Evolutionary conservation across 1,140 invertebrate species (phyloP), one percentile per base, ranked within the genome.

Genomic region (Anagrus nilaparvatae): DNA sequence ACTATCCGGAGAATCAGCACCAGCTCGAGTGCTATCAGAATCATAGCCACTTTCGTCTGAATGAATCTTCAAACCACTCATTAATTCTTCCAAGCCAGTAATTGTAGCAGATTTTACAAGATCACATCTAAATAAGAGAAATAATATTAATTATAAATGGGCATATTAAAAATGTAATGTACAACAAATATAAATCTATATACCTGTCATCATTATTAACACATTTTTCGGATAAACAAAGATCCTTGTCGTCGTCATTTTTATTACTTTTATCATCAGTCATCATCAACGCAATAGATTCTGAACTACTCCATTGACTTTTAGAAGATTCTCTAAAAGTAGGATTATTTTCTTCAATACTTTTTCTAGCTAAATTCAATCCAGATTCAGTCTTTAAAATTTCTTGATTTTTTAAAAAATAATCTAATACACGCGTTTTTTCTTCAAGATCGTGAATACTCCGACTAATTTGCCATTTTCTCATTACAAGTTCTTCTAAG

Each of bases 21-120:
- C 72, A 1, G 69, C 67, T 50, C 74, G 60, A 0, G 75, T 77
- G 7, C 75, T 75, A 49, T 80, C 77, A 17, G 75, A 77, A 40
- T 79, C 76, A 50, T 79, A 79, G 7, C 77, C 77, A 42, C 75
- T 78, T 49, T 80, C 78, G 47, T 80, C 77, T 4, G 72, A 74
- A 7, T 68, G 55, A 4, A 69, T 18, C 19, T 66, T 60, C 13
- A 73, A 50, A 38, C 62, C 67, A 40, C 51, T 66, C 44, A 73
- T 50, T 12, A 71, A 52, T 6, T 66, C 61, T 32, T 70, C 68
- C n/a, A 72, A 41, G 19, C 60, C 65, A 16, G 48, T 55, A 16
- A 46, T 47, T 0, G 51, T 45, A 8, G 49, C 40, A 6, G 59
- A 53, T 34, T 48, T 61, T 34, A 47, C 43, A 13, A 48, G 29